These are phyloP conservation scores for Ophioderma brevispina DNA, from an alignment of 35 echinoderm and acorn worm species.

Conservation along the genomic window DNA sequence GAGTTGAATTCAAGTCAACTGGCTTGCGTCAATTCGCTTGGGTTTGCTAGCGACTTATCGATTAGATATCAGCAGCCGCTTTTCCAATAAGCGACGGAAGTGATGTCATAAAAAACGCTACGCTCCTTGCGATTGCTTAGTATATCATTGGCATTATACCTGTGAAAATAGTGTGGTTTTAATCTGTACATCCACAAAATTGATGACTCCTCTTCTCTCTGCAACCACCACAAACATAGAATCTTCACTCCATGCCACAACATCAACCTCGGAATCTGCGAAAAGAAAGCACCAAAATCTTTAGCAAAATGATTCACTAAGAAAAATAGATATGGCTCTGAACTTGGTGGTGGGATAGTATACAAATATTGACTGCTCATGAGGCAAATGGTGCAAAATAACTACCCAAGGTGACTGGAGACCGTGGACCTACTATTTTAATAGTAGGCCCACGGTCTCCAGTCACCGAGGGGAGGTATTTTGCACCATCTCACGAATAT, in stretches of 20 bases:
- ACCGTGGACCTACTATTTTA: too few relatives aligned
- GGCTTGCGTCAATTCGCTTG: not conserved
- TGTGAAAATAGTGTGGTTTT: slow-evolving; percentile 72
- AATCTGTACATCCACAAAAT: slow-evolving; percentile 67
- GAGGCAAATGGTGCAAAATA: too few relatives aligned
- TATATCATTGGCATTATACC: slow-evolving; percentile 30
- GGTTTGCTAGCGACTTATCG: too few relatives aligned
- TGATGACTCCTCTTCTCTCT: slow-evolving; percentile 74
- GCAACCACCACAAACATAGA: slow-evolving; percentile 74
- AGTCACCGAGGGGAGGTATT: too few relatives aligned
- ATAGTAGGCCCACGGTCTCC: too few relatives aligned
- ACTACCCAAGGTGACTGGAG: too few relatives aligned
- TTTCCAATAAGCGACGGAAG: not conserved
- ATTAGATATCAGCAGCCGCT: not conserved
- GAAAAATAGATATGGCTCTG: too few relatives aligned
- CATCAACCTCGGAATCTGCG: slow-evolving; percentile 80
- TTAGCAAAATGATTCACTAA: too few relatives aligned
- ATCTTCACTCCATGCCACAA: slow-evolving; percentile 70
- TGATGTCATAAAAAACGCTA: too few relatives aligned
- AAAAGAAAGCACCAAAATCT: not conserved
- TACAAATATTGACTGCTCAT: too few relatives aligned
- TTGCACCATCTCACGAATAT: too few relatives aligned
- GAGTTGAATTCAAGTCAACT: not conserved
- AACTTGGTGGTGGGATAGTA: too few relatives aligned
- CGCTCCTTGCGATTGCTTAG: not conserved